These are phyloP conservation scores for Kryphioiulus occultus DNA, from an alignment of 2,888 invertebrate species.

Conservation along the genomic window DNA sequence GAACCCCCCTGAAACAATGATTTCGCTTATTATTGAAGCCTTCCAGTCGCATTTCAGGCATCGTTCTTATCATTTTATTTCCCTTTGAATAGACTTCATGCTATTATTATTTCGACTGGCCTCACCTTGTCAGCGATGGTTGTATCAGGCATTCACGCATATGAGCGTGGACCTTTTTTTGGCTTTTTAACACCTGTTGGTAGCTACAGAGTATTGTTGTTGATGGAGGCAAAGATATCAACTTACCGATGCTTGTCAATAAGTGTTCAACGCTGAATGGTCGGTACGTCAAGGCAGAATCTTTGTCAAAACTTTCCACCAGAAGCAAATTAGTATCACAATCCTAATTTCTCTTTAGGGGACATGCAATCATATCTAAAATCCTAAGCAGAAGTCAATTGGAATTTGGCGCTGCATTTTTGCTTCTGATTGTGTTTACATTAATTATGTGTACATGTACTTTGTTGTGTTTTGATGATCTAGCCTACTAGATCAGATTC, in stretches of 20 bases:
- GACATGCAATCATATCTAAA: too few relatives aligned
- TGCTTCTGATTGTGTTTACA: too few relatives aligned
- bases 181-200: slow-evolving; percentile 18
- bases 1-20: not conserved
- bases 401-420: too few relatives aligned
- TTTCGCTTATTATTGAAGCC: not conserved
- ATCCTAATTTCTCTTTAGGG: not conserved
- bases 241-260: not conserved
- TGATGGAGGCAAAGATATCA: not conserved
- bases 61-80: not conserved
- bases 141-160: not conserved
- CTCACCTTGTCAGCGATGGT: not conserved
- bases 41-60: slow-evolving; percentile 4
- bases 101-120: not conserved
- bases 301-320: too few relatives aligned
- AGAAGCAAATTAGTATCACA: not conserved
- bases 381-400: not conserved
- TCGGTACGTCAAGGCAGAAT: not conserved
- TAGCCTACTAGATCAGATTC: too few relatives aligned
- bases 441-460: too few relatives aligned
- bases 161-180: not conserved
- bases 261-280: not conserved
- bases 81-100: not conserved
- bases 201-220: not conserved
- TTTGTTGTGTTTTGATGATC: too few relatives aligned